Evolutionary conservation across 1,140 invertebrate species (phyloP), one percentile per base, ranked within the genome.

Genomic region (Augochlora pura): DNA sequence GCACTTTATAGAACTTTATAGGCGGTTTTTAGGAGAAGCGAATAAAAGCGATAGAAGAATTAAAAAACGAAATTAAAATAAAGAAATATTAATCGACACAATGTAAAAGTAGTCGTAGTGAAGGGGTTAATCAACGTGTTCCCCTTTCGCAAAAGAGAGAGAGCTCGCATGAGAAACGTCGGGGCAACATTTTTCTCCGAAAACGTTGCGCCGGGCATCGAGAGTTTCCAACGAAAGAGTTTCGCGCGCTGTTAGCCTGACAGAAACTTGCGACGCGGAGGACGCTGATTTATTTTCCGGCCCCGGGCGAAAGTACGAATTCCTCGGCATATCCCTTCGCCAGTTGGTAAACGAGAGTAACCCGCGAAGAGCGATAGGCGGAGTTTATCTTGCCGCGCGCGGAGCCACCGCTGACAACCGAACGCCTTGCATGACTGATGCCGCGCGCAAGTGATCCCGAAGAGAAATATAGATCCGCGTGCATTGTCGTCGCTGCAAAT

Each of bases 321-420:
- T 65, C 70, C 70, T 66, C 70, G 39, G 59, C 23, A 66, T 32
- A 66, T 32, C 38, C 38, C 62, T 49, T 66, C 25, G 77, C 9
- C 1, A 57, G 32, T 65, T 42, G 63, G 77, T 57, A 46, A 59
- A 65, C 77, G 68, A 73, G 68, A 73, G 69, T 73, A 66, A 12
- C 49, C 32, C 77, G 62, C 69, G 49, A 62, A 62, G 69, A 65
- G 62, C 49, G 77, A 79, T 74, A 79, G 62, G 49, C 42, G 70
- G 70, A 79, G 70, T 79, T 80, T 84, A 81, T 80, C 77, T 81
- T 52, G n/a, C 75, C 60, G 63, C 46, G 72, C 49, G 63, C 46
- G 72, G 42, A 25, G 57, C 38, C 16, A 69, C 62, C 62, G 69
- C 77, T 66, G 77, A 74, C 77, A 66, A 23, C 25, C 32, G 69